Percentiles rank a stretch among this genome's conserved stretches.
Conservation (phyloP, 2,888 invertebrate genomes). For the Lasioglossum oenotherae region DNA sequence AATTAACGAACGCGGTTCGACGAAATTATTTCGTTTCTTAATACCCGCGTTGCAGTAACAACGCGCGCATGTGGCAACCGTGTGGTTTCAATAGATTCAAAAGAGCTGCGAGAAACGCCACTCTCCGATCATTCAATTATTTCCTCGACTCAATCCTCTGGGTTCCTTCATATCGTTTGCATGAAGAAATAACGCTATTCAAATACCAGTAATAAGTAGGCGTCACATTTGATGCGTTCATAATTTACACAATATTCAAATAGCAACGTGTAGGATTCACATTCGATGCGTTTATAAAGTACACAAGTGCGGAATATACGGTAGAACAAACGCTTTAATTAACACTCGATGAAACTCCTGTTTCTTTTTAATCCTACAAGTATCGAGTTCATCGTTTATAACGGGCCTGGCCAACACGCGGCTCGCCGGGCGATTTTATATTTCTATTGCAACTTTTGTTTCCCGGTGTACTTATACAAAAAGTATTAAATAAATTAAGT, state of each 20-base stretch:
- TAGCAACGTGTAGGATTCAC: too few relatives aligned
- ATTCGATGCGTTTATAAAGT: too few relatives aligned
- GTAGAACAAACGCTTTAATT: neutral
- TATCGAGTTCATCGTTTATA: neutral
- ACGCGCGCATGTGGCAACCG: conserved; percentile 19
- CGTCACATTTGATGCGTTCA: neutral
- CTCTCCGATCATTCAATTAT: neutral
- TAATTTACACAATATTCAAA: neutral
- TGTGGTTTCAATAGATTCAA: conserved; percentile 22
- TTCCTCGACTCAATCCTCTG: neutral
- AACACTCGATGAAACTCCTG: neutral
- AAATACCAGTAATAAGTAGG: neutral
- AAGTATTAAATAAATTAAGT: too few relatives aligned
- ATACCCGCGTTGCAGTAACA: conserved; percentile 29
- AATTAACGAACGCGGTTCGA: conserved; percentile 37
- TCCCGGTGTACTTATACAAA: too few relatives aligned
- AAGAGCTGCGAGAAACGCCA: neutral
- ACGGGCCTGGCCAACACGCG: too few relatives aligned
- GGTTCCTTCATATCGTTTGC: neutral
- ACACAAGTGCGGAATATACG: too few relatives aligned
- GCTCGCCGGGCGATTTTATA: too few relatives aligned
- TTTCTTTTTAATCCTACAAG: neutral
- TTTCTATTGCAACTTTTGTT: too few relatives aligned
- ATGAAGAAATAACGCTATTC: neutral
- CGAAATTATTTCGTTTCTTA: conserved; percentile 52